Percentiles rank a stretch among this genome's conserved stretches.
Conservation (phyloP, 2,888 invertebrate genomes). For the Tenthredo distinguenda region DNA sequence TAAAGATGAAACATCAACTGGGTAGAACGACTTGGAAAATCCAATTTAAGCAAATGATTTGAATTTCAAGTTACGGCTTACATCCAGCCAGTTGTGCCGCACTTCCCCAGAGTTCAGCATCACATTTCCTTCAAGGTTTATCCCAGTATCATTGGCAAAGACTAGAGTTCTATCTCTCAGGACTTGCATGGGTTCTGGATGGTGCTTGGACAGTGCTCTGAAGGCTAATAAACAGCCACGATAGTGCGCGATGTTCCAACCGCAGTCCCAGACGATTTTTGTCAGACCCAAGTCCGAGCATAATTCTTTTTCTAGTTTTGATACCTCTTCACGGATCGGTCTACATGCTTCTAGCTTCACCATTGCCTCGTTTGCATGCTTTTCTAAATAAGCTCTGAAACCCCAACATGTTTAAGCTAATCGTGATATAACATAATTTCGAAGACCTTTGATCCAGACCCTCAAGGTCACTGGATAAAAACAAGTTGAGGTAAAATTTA, state of each 20-base stretch:
- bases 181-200: constrained; percentile 85
- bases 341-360: constrained; percentile 83
- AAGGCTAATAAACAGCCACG: constrained; percentile 94
- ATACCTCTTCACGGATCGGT: constrained; percentile 88
- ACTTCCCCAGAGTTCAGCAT: constrained; percentile 96
- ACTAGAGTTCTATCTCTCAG: constrained; percentile 88
- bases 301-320: constrained; percentile 82
- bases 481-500: background rate
- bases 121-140: constrained; percentile 93
- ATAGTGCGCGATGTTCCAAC: constrained; percentile 94
- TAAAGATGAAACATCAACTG: constrained; percentile 22
- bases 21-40: background rate
- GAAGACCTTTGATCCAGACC: background rate
- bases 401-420: constrained; percentile 54
- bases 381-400: constrained; percentile 86
- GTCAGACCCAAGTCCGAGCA: constrained; percentile 81
- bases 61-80: constrained; percentile 78
- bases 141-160: constrained; percentile 94
- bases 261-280: constrained; percentile 88
- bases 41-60: background rate
- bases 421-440: background rate
- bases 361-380: constrained; percentile 85
- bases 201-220: constrained; percentile 86
- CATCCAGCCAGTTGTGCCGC: constrained; percentile 95
- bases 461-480: background rate